These are phyloP conservation scores for Fukomys damarensis DNA, from an alignment of 2,113 vertebrate genomes.

Conservation along the genomic window DNA sequence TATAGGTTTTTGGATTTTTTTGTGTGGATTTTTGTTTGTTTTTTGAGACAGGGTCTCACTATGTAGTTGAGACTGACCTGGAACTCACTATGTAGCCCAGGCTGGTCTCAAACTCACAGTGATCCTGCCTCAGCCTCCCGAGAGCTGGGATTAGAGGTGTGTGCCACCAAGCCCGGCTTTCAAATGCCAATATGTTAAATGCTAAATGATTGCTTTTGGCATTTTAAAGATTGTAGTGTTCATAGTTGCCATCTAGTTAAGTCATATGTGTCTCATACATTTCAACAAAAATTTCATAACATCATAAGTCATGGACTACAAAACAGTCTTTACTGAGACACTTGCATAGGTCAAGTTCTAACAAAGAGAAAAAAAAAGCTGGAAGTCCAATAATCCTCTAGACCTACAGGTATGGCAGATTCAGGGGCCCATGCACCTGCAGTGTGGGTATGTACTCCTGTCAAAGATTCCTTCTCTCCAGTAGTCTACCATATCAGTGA, in stretches of 20 bases:
- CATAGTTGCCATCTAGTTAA: background rate
- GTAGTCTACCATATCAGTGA: background rate
- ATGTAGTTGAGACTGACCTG: no score
- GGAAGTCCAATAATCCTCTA: background rate
- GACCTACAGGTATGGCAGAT: background rate
- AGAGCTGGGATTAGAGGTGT: no score
- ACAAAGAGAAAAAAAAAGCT: background rate
- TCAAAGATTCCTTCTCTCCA: background rate
- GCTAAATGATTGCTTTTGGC: background rate
- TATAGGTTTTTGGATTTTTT: no score
- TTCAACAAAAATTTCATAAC: background rate
- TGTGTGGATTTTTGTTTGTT: no score
- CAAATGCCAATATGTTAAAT: background rate
- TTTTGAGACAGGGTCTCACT: no score
- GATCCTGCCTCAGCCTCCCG: no score
- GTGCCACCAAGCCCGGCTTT: no score
- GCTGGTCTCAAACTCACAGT: no score
- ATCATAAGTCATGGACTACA: background rate
- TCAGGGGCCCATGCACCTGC: background rate
- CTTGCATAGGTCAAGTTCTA: background rate
- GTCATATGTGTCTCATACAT: accelerated
- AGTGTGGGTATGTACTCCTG: background rate
- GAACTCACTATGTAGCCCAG: no score
- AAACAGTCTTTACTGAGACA: background rate
- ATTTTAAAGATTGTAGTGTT: background rate